Base-by-base conservation (phyloP, 2,113 vertebrate species). In the Protobothrops flavoviridis region DNA sequence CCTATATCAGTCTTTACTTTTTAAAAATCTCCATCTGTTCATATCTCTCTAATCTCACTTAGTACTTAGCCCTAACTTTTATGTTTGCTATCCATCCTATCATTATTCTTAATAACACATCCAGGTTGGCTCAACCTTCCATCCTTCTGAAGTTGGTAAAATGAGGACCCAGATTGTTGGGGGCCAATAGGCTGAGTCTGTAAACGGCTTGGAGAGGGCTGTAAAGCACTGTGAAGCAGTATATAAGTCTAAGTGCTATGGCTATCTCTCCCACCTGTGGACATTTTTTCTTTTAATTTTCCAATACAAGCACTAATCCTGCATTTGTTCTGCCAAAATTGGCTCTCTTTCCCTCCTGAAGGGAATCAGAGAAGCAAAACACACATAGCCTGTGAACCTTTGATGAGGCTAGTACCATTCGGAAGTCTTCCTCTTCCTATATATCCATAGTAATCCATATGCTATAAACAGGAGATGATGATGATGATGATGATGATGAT, bases 401-500 rank as follows among this genome's bases (percentile, higher is more conserved):
- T 45, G 93, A 92, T 85, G 94, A 93, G 86, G 3, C 69, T 21
- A 94, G 96, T 92, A 61, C 87, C 95, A 33, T 15, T 0, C 93
- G 33, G 87, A 96, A 86, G 93, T 90, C 87, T 94, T 85, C 69
- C 57, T 33, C 20, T 45, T 92, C 85, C 56, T 59, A 52, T n/a
- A 39, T 33, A 53, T 13, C 55, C 91, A 74, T 50, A 88, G 3
- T n/a, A 50, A 92, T 88, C 50, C 50, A 56, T 29, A 59, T 53
- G 48, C 93, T 3, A 0, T 91, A 17, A 39, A 20, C 2, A 0
- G 4, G 8, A 48, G 6, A 48, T 48, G 5, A 48, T 48, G 5
- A 48, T 48, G 5, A 48, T 48, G 48, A 5, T 48, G 48, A 8
- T 48, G 48, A 48, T 48, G 6, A 48, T 48, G 48, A 48, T 48